Evolutionary conservation across 1,140 invertebrate species (phyloP), one percentile per base, ranked within the genome.

Genomic region (Procambarus clarkii): DNA sequence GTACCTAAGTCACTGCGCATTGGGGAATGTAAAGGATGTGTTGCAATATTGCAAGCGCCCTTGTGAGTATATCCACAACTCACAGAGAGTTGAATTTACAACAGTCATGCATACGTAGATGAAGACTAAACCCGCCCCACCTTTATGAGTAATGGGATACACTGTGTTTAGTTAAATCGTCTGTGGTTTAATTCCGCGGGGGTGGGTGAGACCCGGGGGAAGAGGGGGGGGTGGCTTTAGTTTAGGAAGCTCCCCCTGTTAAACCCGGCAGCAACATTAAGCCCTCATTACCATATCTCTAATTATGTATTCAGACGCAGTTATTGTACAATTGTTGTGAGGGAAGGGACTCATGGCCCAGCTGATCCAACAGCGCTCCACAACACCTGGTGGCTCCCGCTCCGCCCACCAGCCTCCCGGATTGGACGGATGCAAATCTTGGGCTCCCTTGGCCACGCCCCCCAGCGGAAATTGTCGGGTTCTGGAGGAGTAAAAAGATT

Each of bases 261-360:
- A 69, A 69, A 69, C 64, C 64, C 18, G 64, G 64, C 64, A 4
- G 21, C 15, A 69, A 69, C 64, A 69, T 69, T 69, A 69, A 69
- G 64, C 21, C 64, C 64, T 69, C 64, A 69, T 69, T 69, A 69
- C 64, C 64, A 69, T 69, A 69, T 69, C 64, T 69, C 64, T 69
- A n/a, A 69, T 69, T 69, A 69, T 69, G 64, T 69, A 69, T 69
- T 69, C 64, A 69, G 50, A 54, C 64, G 21, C 64, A 69, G 64
- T 69, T 69, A 69, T 69, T 21, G 64, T 69, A 69, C 64, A 5
- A 69, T 69, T 69, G 64, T 69, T 18, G 64, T 69, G 64, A 69
- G 15, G 64, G 21, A 69, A 18, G 64, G 4, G 64, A 4, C 21
- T 69, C 64, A 13, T 34, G 34, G 54, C 54, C 15, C 64, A 69